phyloP scores from a whole-genome alignment of 2,797 vertebrate genomes.

The Nyctibius grandis region DNA sequence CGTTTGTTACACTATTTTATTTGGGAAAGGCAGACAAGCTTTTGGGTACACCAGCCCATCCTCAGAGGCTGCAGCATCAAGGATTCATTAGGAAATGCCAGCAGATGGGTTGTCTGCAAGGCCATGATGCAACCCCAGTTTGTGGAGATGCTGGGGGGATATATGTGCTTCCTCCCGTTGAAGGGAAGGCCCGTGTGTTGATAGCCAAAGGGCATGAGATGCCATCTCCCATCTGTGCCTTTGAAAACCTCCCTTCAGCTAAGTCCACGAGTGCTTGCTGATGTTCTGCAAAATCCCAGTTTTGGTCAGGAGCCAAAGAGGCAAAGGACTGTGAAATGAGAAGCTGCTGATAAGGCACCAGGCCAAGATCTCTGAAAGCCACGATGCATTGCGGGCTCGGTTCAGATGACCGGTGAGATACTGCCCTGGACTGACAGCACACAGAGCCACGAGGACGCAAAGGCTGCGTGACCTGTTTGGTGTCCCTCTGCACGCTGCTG shows the following conservation, averaged over 20 bases:
- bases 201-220: neutral
- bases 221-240: neutral
- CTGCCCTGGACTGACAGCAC: neutral
- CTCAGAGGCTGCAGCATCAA: neutral
- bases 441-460: accelerated
- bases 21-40: neutral
- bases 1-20: neutral
- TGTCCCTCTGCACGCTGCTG: neutral
- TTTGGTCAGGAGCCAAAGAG: neutral
- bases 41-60: neutral
- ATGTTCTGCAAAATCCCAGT: neutral
- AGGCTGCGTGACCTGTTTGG: neutral
- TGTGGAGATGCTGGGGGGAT: neutral
- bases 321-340: neutral
- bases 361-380: neutral
- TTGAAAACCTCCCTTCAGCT: neutral
- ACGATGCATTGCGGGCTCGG: accelerated
- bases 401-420: neutral
- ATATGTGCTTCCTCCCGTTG: accelerated
- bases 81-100: neutral
- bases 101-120: neutral
- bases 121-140: neutral
- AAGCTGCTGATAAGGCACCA: neutral
- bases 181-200: neutral
- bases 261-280: neutral